Percentiles rank a stretch among this genome's conserved stretches.
These are phyloP conservation scores for Phytoseiulus persimilis DNA, from an alignment of 2,888 invertebrate species.

Conservation along the genomic window DNA sequence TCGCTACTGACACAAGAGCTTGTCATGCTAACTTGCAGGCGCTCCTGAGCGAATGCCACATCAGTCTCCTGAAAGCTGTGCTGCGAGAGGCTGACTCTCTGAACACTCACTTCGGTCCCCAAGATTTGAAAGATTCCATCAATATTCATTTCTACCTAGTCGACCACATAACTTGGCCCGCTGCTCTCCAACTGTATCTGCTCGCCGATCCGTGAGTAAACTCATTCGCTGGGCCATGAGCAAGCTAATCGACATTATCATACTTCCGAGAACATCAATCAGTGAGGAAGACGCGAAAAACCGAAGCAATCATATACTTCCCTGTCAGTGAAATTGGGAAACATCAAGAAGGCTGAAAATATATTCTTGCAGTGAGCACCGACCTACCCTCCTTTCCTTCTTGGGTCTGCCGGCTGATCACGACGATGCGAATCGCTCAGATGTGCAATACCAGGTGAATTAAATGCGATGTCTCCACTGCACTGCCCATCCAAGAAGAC, in stretches of 20 bases:
- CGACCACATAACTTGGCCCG: conserved; percentile 94
- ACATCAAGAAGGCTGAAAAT: too few relatives aligned
- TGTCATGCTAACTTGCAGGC: conserved; percentile 52
- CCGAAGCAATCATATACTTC: too few relatives aligned
- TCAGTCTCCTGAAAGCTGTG: conserved; percentile 80
- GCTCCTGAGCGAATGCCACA: conserved; percentile 83
- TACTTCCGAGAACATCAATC: too few relatives aligned
- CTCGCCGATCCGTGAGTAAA: conserved; percentile 65
- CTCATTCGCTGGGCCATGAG: conserved; percentile 46
- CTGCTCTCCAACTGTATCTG: conserved; percentile 75
- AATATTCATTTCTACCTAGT: conserved; percentile 84
- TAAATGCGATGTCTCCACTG: not conserved
- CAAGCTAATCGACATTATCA: too few relatives aligned
- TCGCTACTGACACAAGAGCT: not conserved
- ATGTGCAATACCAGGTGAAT: not conserved
- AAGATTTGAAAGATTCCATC: conserved; percentile 93
- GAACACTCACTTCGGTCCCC: conserved; percentile 86
- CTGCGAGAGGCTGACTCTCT: conserved; percentile 86
- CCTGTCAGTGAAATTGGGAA: too few relatives aligned
- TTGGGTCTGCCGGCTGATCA: not conserved
- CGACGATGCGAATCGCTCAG: conserved; percentile 7
- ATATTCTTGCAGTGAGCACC: conserved; percentile 48
- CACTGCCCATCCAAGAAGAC: too few relatives aligned
- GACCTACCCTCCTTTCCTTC: conserved; percentile 39
- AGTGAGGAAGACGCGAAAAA: too few relatives aligned